These are phyloP conservation scores for Whitmania pigra DNA, from an alignment of 1,140 invertebrate species.

Conservation along the genomic window DNA sequence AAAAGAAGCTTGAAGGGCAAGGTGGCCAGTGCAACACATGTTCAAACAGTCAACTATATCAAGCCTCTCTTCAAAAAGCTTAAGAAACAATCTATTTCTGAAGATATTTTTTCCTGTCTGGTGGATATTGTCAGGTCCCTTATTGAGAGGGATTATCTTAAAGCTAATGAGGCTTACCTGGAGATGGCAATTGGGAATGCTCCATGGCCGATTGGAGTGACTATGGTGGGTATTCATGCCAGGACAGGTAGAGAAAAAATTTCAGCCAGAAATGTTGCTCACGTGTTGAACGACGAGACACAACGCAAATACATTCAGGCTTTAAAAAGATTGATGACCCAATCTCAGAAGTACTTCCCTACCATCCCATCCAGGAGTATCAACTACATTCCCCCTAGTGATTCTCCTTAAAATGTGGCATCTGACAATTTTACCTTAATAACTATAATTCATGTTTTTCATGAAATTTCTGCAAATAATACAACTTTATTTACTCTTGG, in stretches of 20 bases:
- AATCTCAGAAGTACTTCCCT: constrained; percentile 91
- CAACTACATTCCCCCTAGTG: constrained; percentile 53
- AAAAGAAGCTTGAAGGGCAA: constrained; percentile 67
- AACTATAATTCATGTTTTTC: too few relatives aligned
- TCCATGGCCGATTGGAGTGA: constrained; percentile 95
- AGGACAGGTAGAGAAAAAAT: constrained; percentile 97
- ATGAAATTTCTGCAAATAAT: too few relatives aligned
- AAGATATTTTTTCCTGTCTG: constrained; percentile 87
- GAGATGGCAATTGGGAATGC: constrained; percentile 99
- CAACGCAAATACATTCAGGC: constrained; percentile 85
- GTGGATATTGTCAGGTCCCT: constrained; percentile 78
- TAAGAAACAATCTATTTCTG: constrained; percentile 65
- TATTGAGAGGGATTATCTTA: constrained; percentile 78
- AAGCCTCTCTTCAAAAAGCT: constrained; percentile 81
- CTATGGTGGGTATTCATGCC: constrained; percentile 99
- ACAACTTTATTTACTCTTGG: too few relatives aligned
- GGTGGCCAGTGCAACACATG: constrained; percentile 78
- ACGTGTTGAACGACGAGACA: constrained; percentile 98
- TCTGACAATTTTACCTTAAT: too few relatives aligned
- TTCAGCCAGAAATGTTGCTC: constrained; percentile 96
- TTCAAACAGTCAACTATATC: constrained; percentile 75
- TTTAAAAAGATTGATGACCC: constrained; percentile 78
- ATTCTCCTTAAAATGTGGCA: too few relatives aligned
- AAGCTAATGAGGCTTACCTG: constrained; percentile 72
- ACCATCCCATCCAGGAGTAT: constrained; percentile 95